These are phyloP conservation scores for Dione vanillae DNA, from an alignment of 2,888 invertebrate genomes.

Conservation along the genomic window DNA sequence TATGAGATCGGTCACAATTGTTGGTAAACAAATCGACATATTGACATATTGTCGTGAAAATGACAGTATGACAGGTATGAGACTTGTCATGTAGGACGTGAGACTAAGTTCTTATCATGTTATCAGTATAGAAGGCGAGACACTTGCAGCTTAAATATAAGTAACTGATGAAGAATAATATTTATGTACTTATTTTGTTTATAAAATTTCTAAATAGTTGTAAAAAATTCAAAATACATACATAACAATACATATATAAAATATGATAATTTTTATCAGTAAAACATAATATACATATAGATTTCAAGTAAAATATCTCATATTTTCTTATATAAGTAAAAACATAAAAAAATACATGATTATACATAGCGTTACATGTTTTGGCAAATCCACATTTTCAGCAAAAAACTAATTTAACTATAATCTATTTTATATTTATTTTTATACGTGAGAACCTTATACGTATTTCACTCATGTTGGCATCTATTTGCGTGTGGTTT, in stretches of 20 bases:
- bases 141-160: background rate
- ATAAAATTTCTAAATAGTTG: no score
- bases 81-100: slow-evolving; percentile 68
- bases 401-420: no score
- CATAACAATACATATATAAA: no score
- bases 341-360: no score
- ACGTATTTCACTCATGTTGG: background rate
- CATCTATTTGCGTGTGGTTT: slow-evolving; percentile 22
- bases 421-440: background rate
- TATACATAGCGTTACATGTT: no score
- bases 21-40: slow-evolving; percentile 47
- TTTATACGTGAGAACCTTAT: background rate
- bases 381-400: no score
- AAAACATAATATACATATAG: no score
- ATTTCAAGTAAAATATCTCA: no score
- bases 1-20: slow-evolving; percentile 33
- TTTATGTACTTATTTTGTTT: background rate
- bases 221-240: no score
- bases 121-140: slow-evolving; percentile 33
- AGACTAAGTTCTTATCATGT: slow-evolving; percentile 66
- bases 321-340: no score
- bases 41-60: slow-evolving; percentile 56
- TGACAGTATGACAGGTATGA: slow-evolving; percentile 59
- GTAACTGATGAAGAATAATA: background rate
- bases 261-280: no score